Evolutionary conservation across 2,888 invertebrate species (phyloP).

Genomic region (Apocheima hispidaria): DNA sequence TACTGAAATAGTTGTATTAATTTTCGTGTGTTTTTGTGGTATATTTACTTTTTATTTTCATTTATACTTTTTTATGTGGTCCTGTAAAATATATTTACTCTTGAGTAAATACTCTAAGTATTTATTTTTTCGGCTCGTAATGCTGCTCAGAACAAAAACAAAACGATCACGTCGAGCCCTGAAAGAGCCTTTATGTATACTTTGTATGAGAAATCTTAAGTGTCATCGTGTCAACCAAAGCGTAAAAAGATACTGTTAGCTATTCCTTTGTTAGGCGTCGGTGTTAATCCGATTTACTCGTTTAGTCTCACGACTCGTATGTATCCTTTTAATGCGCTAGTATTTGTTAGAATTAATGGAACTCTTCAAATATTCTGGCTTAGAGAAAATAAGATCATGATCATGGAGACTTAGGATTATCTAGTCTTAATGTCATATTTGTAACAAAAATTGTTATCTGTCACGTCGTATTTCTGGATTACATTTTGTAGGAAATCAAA

Average conservation of each 20-base stretch:
- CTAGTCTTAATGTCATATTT: background rate
- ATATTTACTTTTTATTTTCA: conserved; percentile 44
- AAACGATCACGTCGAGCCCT: conserved; percentile 36
- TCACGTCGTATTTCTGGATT: background rate
- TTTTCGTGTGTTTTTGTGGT: no score
- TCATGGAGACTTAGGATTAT: background rate
- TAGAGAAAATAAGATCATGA: conserved; percentile 12
- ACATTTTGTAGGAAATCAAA: conserved; percentile 12
- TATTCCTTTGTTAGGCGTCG: conserved; percentile 60
- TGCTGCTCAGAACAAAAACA: conserved; percentile 31
- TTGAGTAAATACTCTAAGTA: conserved; percentile 48
- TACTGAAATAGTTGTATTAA: no score
- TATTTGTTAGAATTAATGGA: conserved; percentile 29
- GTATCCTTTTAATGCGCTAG: conserved; percentile 32
- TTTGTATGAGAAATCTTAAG: conserved; percentile 45
- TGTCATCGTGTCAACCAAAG: conserved; percentile 46
- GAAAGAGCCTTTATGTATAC: conserved; percentile 26
- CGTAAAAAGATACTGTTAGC: conserved; percentile 42
- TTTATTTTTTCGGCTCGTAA: conserved; percentile 48
- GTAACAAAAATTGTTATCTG: background rate
- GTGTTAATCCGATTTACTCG: conserved; percentile 70
- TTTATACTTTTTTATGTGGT: conserved; percentile 49
- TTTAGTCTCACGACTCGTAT: conserved; percentile 61
- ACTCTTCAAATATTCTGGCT: conserved; percentile 6
- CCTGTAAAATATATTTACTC: conserved; percentile 44